Percentiles rank a stretch among this genome's conserved stretches.
Evolutionary conservation across 2,113 vertebrate species (phyloP).

Genomic region (Salvelinus fontinalis): DNA sequence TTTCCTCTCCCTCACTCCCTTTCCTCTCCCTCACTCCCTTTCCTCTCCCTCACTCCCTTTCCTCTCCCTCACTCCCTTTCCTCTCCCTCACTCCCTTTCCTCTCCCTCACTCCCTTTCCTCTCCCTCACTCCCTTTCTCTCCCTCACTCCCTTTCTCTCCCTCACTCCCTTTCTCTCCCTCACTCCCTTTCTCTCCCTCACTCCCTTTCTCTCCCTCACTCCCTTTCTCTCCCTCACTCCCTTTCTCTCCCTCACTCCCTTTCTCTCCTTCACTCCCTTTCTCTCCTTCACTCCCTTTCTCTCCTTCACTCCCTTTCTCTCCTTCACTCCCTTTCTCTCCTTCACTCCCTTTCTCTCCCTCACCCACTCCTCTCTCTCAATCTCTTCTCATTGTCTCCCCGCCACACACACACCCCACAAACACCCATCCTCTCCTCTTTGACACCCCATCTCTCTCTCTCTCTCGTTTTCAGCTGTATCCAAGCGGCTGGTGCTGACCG

Average conservation of each 20-base stretch:
- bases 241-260: no score
- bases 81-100: not conserved
- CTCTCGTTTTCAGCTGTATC: slow-evolving; percentile 13
- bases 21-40: no score
- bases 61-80: no score
- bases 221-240: no score
- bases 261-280: no score
- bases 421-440: not conserved
- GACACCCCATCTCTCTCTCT: not conserved
- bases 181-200: slow-evolving; percentile 2
- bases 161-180: slow-evolving; percentile 6
- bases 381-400: not conserved
- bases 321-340: no score
- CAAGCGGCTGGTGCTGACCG: not conserved
- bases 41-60: not conserved
- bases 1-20: slow-evolving; percentile 5
- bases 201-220: not conserved
- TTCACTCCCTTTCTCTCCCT: not conserved
- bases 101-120: not conserved
- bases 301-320: no score
- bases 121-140: not conserved
- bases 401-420: not conserved
- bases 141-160: not conserved
- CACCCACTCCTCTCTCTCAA: not conserved
- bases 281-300: no score